Evolutionary conservation across 2,888 invertebrate genomes (phyloP), one percentile per base, ranked within the genome.

Genomic region (Petrophora chlorosata): DNA sequence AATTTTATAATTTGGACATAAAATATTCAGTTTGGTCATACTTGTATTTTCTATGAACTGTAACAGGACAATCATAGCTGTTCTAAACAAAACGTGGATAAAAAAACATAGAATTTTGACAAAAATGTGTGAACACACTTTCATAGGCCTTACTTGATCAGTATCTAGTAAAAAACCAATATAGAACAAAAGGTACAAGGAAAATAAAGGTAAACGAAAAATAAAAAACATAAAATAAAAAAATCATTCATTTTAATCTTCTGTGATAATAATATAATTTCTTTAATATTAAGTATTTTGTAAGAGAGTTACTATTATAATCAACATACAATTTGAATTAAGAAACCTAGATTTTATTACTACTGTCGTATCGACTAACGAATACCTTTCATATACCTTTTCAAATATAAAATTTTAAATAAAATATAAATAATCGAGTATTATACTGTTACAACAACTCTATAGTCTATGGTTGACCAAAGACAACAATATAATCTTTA

Each of bases 371-470:
- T 76, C 86, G 83, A 86, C 85, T 78, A 83, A 79, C 70, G 67
- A 79, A 82, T 68, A 77, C 64, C 62, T 56, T 67, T 48, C 73
- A 43, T 80, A 80, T 73, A 76, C 8, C 73, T 75, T n/a, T 74
- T 76, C 70, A 53, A 76, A 76, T 79, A 84, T 82, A 84, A 75
- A 65, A 69, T 76, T 82, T 85, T 77, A 86, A 86, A 86, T 85
- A 85, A 87, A 85, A 86, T 82, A 87, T 86, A 88, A 89, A 88
- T 85, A 87, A 85, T 84, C 84, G 88, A 89, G 89, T 89, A 89
- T 89, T 89, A 54, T 39, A 85, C 76, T 75, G 85, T 87, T 85
- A 80, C 85, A 87, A 86, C 86, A 86, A 85, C 78, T 76, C 72
- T 77, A 76, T 61, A 71, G 65, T 71, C 85, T 76, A 81, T 79